phyloP scores from a whole-genome alignment of 2,888 invertebrate genomes.

The Thecocarcelia acutangulata region DNA sequence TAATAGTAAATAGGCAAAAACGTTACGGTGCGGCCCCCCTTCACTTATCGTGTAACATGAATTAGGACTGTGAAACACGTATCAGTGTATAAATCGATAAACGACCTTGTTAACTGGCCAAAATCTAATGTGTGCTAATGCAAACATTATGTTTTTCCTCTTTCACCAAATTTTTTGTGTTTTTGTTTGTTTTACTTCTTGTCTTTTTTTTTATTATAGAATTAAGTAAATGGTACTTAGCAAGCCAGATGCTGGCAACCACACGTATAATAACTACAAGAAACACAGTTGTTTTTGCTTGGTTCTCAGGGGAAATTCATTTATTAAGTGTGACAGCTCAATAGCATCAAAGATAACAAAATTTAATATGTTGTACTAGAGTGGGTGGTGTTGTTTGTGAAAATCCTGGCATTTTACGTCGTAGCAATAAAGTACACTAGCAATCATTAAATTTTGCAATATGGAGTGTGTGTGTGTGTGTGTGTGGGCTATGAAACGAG shows the following conservation, averaged over 20 bases:
- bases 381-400: conserved; percentile 43
- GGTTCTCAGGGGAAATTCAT: conserved; percentile 49
- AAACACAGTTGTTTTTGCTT: conserved; percentile 18
- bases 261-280: conserved; percentile 36
- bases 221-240: conserved; percentile 26
- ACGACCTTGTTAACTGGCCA: conserved; percentile 46
- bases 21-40: background rate
- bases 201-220: background rate
- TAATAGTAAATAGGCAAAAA: background rate
- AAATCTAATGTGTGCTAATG: conserved; percentile 51
- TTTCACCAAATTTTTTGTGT: background rate
- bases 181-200: background rate
- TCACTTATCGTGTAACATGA: conserved; percentile 45
- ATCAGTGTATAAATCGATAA: conserved; percentile 47
- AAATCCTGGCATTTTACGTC: conserved; percentile 23
- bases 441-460: conserved; percentile 9
- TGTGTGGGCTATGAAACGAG: background rate
- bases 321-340: conserved; percentile 63
- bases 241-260: conserved; percentile 19
- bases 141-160: conserved; percentile 53
- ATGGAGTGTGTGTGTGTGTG: background rate
- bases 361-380: conserved; percentile 26
- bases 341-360: conserved; percentile 48
- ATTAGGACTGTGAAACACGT: conserved; percentile 51
- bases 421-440: conserved; percentile 12